Percentiles rank a stretch among this genome's conserved stretches.
phyloP scores from a whole-genome alignment of 2,797 vertebrate genomes.

The Urophycis tenuis region DNA sequence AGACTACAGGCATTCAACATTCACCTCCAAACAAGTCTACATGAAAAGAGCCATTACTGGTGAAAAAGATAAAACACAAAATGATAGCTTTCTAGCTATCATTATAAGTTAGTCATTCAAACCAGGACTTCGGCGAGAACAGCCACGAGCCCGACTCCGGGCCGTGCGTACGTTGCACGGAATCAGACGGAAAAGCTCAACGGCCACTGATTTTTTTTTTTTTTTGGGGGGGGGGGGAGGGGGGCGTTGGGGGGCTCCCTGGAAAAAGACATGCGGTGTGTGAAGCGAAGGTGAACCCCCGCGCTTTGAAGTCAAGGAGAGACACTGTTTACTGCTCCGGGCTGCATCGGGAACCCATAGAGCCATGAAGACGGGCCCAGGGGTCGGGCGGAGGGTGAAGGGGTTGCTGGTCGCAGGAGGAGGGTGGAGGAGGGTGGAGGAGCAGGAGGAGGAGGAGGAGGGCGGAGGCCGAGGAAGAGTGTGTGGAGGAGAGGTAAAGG shows the following conservation, averaged over 20 bases:
- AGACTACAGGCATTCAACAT: too few relatives aligned
- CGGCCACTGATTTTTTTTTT: too few relatives aligned
- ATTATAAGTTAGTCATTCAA: not conserved
- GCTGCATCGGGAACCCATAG: conserved; percentile 4
- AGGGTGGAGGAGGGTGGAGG: not conserved
- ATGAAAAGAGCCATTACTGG: not conserved
- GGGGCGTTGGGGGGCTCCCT: too few relatives aligned
- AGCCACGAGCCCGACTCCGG: not conserved
- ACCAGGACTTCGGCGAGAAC: not conserved
- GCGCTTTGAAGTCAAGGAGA: not conserved
- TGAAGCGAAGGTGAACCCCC: not conserved
- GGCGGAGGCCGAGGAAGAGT: not conserved
- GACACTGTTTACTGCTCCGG: not conserved
- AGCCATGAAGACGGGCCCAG: not conserved
- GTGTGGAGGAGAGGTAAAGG: not conserved
- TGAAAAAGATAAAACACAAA: not conserved
- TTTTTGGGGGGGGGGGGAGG: too few relatives aligned
- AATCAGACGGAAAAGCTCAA: too few relatives aligned
- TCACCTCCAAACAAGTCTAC: too few relatives aligned
- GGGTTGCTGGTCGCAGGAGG: too few relatives aligned
- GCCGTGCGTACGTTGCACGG: too few relatives aligned
- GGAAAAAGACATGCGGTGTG: too few relatives aligned
- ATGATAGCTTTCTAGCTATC: not conserved
- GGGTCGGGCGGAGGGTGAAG: not conserved
- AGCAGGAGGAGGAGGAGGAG: not conserved